Percentiles rank a stretch among this genome's conserved stretches.
Conservation (phyloP, 64 coral and sea anemone genomes). For the Anthopleura sola region DNA sequence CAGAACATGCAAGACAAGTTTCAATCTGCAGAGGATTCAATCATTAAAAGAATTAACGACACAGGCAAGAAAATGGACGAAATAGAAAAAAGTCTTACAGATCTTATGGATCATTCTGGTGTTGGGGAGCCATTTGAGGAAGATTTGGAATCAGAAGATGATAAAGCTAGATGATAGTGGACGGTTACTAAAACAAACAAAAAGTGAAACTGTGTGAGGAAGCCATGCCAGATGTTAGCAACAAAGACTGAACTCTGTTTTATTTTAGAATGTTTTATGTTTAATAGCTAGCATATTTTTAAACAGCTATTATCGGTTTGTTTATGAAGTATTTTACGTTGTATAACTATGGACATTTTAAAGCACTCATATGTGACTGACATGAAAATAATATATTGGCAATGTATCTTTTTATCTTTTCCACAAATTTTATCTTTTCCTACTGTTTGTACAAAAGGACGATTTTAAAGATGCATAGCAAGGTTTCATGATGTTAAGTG, state of each 20-base stretch:
- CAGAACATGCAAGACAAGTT: slow-evolving; percentile 94
- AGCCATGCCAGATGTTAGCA: background rate
- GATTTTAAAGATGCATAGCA: background rate
- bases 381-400: background rate
- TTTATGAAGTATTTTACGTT: background rate
- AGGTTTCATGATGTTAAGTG: background rate
- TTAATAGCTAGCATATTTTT: background rate
- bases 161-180: slow-evolving; percentile 46
- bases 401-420: background rate
- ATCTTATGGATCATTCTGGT: slow-evolving; percentile 95
- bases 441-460: background rate
- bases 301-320: background rate
- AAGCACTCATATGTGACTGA: background rate
- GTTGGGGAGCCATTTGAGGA: slow-evolving; percentile 91
- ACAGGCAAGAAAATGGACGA: slow-evolving; percentile 85
- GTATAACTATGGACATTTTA: background rate
- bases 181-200: slow-evolving; percentile 25
- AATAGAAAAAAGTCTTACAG: slow-evolving; percentile 87
- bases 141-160: slow-evolving; percentile 76
- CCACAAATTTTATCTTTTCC: background rate
- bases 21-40: slow-evolving; percentile 77
- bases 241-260: background rate
- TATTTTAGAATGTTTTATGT: background rate
- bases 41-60: slow-evolving; percentile 79
- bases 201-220: background rate